Evolutionary conservation across 2,797 vertebrate species (phyloP).

Genomic region (Notoglanidium macrostoma): DNA sequence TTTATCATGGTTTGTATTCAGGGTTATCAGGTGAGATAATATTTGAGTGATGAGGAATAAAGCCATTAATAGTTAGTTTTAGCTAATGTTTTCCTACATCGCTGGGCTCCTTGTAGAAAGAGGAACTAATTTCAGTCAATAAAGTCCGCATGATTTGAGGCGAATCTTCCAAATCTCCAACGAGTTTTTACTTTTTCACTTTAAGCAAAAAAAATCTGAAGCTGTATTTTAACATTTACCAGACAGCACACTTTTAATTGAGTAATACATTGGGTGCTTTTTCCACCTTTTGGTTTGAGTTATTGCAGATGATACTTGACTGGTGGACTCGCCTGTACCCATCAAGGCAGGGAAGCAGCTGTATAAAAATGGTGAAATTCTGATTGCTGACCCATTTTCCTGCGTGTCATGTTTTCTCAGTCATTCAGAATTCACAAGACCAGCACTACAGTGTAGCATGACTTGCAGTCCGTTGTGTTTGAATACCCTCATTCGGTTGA

Average conservation of each 20-base stretch:
- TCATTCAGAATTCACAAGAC: neutral
- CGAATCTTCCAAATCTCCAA: no score
- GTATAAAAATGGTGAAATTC: neutral
- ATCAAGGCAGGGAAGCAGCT: neutral
- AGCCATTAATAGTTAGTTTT: neutral
- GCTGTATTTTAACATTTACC: neutral
- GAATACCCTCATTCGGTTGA: conserved; percentile 57
- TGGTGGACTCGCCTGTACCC: neutral
- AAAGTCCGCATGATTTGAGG: neutral
- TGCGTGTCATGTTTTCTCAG: neutral
- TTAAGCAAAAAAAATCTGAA: neutral
- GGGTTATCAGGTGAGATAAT: neutral
- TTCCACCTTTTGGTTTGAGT: no score
- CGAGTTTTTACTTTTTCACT: neutral
- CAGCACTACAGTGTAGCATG: neutral
- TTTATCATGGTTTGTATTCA: neutral
- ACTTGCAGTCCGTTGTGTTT: conserved; percentile 19
- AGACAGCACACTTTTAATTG: neutral
- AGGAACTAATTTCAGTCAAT: neutral
- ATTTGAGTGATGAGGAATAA: neutral
- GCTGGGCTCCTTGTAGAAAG: neutral
- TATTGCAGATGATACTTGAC: neutral
- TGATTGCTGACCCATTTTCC: neutral
- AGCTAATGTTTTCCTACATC: neutral
- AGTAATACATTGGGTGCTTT: neutral